These are phyloP conservation scores for Poliocrania exsul DNA, from an alignment of 2,797 vertebrate species.

Conservation along the genomic window DNA sequence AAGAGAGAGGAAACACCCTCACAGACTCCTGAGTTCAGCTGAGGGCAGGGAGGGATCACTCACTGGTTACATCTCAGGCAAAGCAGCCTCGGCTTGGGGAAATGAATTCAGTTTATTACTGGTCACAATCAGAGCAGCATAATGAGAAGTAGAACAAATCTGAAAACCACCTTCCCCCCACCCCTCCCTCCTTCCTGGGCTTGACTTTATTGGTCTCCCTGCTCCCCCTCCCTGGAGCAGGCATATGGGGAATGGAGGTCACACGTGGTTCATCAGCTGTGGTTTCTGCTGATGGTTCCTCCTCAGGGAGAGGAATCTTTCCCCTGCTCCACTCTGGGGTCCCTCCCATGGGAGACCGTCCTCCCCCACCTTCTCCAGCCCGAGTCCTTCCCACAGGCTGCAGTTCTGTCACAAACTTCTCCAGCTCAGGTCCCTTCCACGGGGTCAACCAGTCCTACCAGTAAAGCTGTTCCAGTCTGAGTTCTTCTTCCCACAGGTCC, in stretches of 20 bases:
- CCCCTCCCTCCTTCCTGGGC: background rate
- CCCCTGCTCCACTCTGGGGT: background rate
- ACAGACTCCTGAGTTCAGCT: background rate
- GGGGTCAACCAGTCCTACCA: background rate
- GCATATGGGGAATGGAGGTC: background rate
- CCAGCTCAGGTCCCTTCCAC: background rate
- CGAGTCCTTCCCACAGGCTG: background rate
- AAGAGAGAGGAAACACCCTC: background rate
- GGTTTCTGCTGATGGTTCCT: background rate
- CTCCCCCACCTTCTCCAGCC: background rate
- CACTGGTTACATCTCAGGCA: background rate
- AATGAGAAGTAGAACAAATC: background rate
- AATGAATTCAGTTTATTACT: background rate
- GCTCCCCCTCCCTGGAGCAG: background rate
- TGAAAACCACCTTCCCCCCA: background rate
- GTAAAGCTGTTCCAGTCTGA: background rate
- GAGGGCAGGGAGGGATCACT: background rate
- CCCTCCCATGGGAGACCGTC: background rate
- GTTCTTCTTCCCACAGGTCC: background rate
- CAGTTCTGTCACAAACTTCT: background rate
- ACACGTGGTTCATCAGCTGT: too few relatives aligned
- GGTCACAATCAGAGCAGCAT: background rate
- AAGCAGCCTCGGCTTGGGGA: accelerated
- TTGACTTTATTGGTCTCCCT: background rate
- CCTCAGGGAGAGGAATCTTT: background rate